Base-by-base conservation (phyloP, 2,888 invertebrate species). In the Miltochrista miniata region DNA sequence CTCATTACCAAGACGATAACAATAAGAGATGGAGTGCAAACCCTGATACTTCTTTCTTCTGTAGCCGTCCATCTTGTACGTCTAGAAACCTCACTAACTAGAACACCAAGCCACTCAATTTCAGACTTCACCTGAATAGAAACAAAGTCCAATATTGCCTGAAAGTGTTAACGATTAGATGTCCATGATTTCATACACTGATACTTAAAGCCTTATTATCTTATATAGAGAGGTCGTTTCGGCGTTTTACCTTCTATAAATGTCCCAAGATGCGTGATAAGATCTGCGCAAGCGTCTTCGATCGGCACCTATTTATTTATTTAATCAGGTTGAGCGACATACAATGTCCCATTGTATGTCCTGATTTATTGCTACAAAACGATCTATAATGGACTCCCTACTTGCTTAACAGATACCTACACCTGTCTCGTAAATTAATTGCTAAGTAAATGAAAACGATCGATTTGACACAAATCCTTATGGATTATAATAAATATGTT, bases 261-360 rank as follows among this genome's bases (percentile, higher is more conserved):
- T 81, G 84, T 85, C 84, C 77, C 80, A 68, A 76, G 68, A 68
- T 63, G 45, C 52, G 64, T 70, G 88, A 90, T 90, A 90, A 87
- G 80, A 90, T 90, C 87, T 74, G 81, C 79, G 81, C 87, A 76
- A 68, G 81, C 76, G 82, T 72, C 79, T 76, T 72, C 79, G 79
- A 81, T 83, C 85, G 85, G 81, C 89, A 87, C 88, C 89, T 89
- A 87, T 87, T 90, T 86, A 89, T 88, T 83, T 85, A 84, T 85
- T 88, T 87, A 90, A 90, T 89, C 90, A 87, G 83, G 62, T 75
- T 85, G 87, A 88, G 81, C 83, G 90, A 89, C 88, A 79, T 87
- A 90, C 90, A 90, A 90, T 90, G 89, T 89, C 84, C 87, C 83
- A 89, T 90, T 91, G 90, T 91, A 85, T 75, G 76, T 71, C 76